Evolutionary conservation across 2,888 invertebrate species (phyloP).

Genomic region (Stenodera caucasica): DNA sequence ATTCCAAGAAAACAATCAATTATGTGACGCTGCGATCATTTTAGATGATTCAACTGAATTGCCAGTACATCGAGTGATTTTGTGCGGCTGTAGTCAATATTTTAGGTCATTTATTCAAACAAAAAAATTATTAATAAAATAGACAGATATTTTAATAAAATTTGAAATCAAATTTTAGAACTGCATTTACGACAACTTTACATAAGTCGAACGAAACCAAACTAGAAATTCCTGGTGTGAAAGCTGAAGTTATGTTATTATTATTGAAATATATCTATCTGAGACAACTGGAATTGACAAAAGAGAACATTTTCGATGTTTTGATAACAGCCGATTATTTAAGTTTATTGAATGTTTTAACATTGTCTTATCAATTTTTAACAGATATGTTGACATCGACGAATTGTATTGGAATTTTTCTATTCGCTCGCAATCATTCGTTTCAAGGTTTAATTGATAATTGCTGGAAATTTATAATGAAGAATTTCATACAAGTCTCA

Average conservation of each 20-base stretch:
- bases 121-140: constrained; percentile 30
- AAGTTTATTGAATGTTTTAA: constrained; percentile 78
- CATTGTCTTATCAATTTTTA: constrained; percentile 79
- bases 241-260: constrained; percentile 73
- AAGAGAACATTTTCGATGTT: constrained; percentile 78
- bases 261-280: constrained; percentile 86
- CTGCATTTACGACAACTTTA: constrained; percentile 80
- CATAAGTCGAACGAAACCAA: constrained; percentile 69
- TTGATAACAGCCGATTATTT: constrained; percentile 87
- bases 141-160: not conserved
- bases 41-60: constrained; percentile 81
- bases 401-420: constrained; percentile 83
- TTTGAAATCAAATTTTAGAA: constrained; percentile 57
- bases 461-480: constrained; percentile 61
- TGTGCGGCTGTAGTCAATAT: constrained; percentile 88
- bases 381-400: constrained; percentile 68
- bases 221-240: constrained; percentile 76
- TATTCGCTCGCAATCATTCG: constrained; percentile 79
- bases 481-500: constrained; percentile 75
- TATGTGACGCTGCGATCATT: constrained; percentile 84
- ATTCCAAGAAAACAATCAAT: constrained; percentile 76
- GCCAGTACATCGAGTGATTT: constrained; percentile 82
- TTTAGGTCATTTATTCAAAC: too few species aligned
- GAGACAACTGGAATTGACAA: constrained; percentile 72
- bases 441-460: constrained; percentile 70